These are phyloP conservation scores for Diarsia mendica DNA, from an alignment of 2,888 invertebrate species.

Conservation along the genomic window DNA sequence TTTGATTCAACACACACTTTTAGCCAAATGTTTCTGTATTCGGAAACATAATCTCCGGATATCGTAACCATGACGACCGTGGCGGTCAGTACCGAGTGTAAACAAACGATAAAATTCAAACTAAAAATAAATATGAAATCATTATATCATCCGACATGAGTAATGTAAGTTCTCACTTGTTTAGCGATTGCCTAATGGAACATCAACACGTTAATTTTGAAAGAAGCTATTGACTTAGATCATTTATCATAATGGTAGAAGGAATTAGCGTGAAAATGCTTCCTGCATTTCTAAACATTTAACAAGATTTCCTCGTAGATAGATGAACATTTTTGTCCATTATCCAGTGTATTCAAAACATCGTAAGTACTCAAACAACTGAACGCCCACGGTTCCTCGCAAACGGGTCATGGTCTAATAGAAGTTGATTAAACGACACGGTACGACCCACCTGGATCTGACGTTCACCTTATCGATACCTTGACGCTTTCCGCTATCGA, in stretches of 20 bases:
- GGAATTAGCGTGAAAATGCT: background rate
- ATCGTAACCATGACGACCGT: slow-evolving; percentile 17
- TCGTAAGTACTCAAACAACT: slow-evolving; percentile 10
- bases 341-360: background rate
- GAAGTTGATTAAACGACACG: slow-evolving; percentile 19
- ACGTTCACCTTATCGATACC: slow-evolving; percentile 11
- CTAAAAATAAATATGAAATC: slow-evolving; percentile 50
- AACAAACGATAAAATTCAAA: slow-evolving; percentile 42
- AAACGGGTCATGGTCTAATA: slow-evolving; percentile 51
- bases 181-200: slow-evolving; percentile 14
- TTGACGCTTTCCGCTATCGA: slow-evolving; percentile 1
- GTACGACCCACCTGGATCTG: slow-evolving; percentile 5
- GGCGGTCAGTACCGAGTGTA: slow-evolving; percentile 21
- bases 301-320: background rate
- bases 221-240: background rate
- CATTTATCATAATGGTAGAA: background rate
- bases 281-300: background rate
- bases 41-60: slow-evolving; percentile 18
- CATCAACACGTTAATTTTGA: background rate
- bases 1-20: background rate
- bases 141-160: slow-evolving; percentile 26
- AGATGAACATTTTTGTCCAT: background rate
- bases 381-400: slow-evolving; percentile 14
- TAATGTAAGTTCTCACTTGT: slow-evolving; percentile 19
- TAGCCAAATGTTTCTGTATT: background rate